Evolutionary conservation across 2,888 invertebrate species (phyloP).

Genomic region (Artemia sinica): DNA sequence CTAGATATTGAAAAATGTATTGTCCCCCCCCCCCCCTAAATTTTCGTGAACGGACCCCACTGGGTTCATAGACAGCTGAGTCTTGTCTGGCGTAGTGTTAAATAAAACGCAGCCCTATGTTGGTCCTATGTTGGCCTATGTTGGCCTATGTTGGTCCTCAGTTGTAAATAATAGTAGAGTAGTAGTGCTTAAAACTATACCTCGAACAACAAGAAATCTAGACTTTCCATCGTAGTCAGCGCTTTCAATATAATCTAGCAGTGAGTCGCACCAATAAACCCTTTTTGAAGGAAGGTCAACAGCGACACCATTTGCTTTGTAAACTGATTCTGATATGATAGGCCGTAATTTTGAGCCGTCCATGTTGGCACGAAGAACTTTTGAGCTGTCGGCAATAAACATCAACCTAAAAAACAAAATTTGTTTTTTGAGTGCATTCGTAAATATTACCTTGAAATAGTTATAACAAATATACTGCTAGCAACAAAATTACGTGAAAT

Average conservation of each 20-base stretch:
- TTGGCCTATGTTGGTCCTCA: too few relatives aligned
- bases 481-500: background rate
- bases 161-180: too few relatives aligned
- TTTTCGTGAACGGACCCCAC: too few relatives aligned
- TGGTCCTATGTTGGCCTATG: too few relatives aligned
- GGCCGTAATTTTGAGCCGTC: slow-evolving; percentile 69
- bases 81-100: too few relatives aligned
- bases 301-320: slow-evolving; percentile 78
- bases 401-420: slow-evolving; percentile 32
- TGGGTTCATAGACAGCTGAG: too few relatives aligned
- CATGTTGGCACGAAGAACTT: slow-evolving; percentile 67
- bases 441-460: background rate
- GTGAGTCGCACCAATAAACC: slow-evolving; percentile 89
- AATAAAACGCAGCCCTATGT: too few relatives aligned
- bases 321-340: slow-evolving; percentile 76
- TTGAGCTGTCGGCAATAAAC: slow-evolving; percentile 39
- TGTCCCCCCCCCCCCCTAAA: too few relatives aligned
- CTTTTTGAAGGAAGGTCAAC: slow-evolving; percentile 75
- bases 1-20: too few relatives aligned
- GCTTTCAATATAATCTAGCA: slow-evolving; percentile 86
- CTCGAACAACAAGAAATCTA: slow-evolving; percentile 58
- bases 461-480: background rate
- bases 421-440: slow-evolving; percentile 3
- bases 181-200: slow-evolving; percentile 20
- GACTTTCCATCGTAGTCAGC: slow-evolving; percentile 78